These are phyloP conservation scores for Watsonalla cultraria DNA, from an alignment of 2,888 invertebrate species.

Conservation along the genomic window DNA sequence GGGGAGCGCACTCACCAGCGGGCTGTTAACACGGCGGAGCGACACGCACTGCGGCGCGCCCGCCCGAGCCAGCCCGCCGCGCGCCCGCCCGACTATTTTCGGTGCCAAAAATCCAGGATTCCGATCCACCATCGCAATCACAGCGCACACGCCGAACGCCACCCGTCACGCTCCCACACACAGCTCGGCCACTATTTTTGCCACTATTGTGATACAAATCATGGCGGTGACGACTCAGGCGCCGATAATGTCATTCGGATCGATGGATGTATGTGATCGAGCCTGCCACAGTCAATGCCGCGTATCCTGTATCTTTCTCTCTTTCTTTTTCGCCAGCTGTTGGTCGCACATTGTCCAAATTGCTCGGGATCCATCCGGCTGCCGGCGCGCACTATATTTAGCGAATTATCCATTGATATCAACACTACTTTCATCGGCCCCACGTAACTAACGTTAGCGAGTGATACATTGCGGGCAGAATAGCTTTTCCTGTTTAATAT, in stretches of 20 bases:
- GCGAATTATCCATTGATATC: conserved; percentile 24
- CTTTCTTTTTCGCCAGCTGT: conserved; percentile 15
- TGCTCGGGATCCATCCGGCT: conserved; percentile 27
- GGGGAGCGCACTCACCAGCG: conserved; percentile 64
- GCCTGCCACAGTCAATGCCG: conserved; percentile 36
- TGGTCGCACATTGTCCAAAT: conserved; percentile 31
- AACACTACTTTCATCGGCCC: conserved; percentile 19
- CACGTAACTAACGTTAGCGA: conserved; percentile 7
- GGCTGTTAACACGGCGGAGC: conserved; percentile 78
- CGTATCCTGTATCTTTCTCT: conserved; percentile 21
- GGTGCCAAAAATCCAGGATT: conserved; percentile 77
- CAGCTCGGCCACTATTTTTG: conserved; percentile 10
- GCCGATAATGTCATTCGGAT: conserved; percentile 20
- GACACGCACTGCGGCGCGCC: conserved; percentile 74
- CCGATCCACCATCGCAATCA: conserved; percentile 57
- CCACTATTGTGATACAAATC: conserved; percentile 4
- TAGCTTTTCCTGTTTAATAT: background rate
- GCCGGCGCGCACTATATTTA: conserved; percentile 32
- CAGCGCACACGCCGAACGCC: conserved; percentile 38
- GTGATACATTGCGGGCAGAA: background rate
- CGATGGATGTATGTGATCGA: conserved; percentile 33
- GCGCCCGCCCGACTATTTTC: conserved; percentile 74
- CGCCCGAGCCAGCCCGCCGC: conserved; percentile 56
- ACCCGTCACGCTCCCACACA: conserved; percentile 57
- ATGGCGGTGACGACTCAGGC: conserved; percentile 16